Evolutionary conservation across 2,888 invertebrate genomes (phyloP).

Genomic region (Clepsis dumicolana): DNA sequence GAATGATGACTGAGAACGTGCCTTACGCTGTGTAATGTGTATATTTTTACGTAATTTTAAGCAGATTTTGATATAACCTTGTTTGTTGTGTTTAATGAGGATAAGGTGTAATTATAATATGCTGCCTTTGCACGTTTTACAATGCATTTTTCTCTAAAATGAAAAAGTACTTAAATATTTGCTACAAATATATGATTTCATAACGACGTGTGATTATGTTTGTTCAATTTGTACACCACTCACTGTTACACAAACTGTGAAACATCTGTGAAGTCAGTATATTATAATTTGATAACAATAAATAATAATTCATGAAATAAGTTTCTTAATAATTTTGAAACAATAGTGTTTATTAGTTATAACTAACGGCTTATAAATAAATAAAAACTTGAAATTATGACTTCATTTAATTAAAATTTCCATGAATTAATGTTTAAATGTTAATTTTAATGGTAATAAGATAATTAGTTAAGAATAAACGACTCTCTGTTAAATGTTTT

Average conservation of each 20-base stretch:
- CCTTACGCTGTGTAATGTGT: conserved; percentile 27
- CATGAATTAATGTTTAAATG: neutral
- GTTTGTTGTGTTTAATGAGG: conserved; percentile 21
- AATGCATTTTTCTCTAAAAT: neutral
- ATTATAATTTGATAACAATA: conserved; percentile 1
- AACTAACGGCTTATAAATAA: neutral
- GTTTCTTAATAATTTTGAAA: neutral
- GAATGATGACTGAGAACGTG: conserved; percentile 36
- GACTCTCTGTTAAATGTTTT: conserved; percentile 28
- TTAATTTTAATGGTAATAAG: conserved; percentile 5
- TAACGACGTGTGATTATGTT: neutral
- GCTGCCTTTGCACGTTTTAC: neutral
- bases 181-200: too few relatives aligned
- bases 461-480: conserved; percentile 5
- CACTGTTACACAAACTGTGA: neutral
- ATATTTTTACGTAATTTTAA: conserved; percentile 29
- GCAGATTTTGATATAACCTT: conserved; percentile 12
- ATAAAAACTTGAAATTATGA: neutral
- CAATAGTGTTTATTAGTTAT: neutral
- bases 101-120: neutral
- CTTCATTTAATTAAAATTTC: neutral
- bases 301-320: neutral
- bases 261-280: neutral
- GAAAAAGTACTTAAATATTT: too few relatives aligned
- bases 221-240: neutral